A percentile compares a stretch with the other conserved stretches of the same genome.
These are phyloP conservation scores for Dysidea cf. avara DNA, from an alignment of 37 sponge, comb jelly and placozoan species.

Conservation along the genomic window DNA sequence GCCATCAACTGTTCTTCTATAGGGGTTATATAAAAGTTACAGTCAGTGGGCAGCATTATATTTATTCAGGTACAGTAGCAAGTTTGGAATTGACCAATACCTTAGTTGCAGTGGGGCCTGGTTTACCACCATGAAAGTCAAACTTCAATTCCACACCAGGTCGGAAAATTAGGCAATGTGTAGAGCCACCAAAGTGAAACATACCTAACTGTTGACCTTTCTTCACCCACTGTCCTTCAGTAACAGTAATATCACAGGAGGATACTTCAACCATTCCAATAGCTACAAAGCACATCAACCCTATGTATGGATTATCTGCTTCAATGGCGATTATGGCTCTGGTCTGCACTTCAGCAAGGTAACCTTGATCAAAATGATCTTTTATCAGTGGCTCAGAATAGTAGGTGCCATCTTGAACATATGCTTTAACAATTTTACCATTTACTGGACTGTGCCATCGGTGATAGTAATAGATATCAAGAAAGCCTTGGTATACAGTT, in stretches of 20 bases:
- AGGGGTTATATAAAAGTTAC: too few relatives aligned
- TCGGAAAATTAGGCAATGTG: conserved; percentile 43
- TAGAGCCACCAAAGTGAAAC: conserved; percentile 54
- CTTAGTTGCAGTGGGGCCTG: too few relatives aligned
- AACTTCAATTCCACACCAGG: conserved; percentile 25
- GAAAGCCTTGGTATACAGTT: too few relatives aligned
- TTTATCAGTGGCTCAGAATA: conserved; percentile 8
- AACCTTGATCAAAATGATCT: conserved; percentile 9
- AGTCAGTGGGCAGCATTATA: too few relatives aligned
- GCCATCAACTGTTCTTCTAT: too few relatives aligned
- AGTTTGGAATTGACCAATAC: too few relatives aligned
- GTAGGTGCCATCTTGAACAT: conserved; percentile 22
- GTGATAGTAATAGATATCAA: too few relatives aligned
- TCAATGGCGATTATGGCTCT: conserved; percentile 32
- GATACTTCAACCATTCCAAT: conserved; percentile 53
- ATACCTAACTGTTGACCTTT: conserved; percentile 39
- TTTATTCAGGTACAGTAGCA: too few relatives aligned
- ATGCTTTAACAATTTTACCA: too few relatives aligned
- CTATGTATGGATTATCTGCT: conserved; percentile 36
- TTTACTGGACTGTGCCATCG: too few relatives aligned
- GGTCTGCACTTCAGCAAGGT: conserved; percentile 27
- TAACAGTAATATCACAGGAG: too few relatives aligned
- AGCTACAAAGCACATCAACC: conserved; percentile 45
- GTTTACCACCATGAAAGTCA: too few relatives aligned
- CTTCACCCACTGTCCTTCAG: conserved; percentile 10